Evolutionary conservation across 2,113 vertebrate species (phyloP), one percentile per base, ranked within the genome.

Genomic region (Callorhinus ursinus): DNA sequence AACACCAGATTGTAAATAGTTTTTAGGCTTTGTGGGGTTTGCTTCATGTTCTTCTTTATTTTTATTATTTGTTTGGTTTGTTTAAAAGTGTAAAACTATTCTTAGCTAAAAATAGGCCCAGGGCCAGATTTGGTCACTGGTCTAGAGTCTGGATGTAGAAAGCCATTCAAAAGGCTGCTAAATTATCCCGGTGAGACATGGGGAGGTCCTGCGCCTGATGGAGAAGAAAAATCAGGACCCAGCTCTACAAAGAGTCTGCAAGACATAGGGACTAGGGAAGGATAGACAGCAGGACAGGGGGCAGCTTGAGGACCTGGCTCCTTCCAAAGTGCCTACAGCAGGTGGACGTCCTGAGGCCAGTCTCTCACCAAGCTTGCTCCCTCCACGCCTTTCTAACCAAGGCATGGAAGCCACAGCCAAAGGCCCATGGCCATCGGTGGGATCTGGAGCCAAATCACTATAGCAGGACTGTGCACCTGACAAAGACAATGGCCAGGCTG

Each of bases 381-480:
- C 9, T 21, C 22, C 15, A 13, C 0, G 2, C 6, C 59, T 57
- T 74, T 55, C n/a, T 72, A 21, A 71, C 7, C 13, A 13, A 22
- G 11, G 3, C 15, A 0, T 3, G 16, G 67, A 72, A 28, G 57
- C 42, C 19, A 28, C 7, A 22, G 4, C 49, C 24, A 5, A 36
- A 19, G n/a, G 11, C 7, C 14, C 10, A 5, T 2, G 49, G 10
- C 7, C 39, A 1, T 15, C 31, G 5, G 22, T 1, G 13, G 39
- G 9, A 86, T 0, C 19, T 1, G 2, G 36, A 36, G 10, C 1
- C 31, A n/a, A 26, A 15, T 5, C 22, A 2, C 46, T 3, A 2
- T 1, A 0, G n/a, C 1, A 55, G 11, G 14, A 33, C 3, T 33
- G 4, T 8, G 5, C 7, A 11, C 46, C 0, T 1, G 5, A n/a